Evolutionary conservation across 1,140 invertebrate genomes (phyloP).

Genomic region (Macrostomum lignano): DNA sequence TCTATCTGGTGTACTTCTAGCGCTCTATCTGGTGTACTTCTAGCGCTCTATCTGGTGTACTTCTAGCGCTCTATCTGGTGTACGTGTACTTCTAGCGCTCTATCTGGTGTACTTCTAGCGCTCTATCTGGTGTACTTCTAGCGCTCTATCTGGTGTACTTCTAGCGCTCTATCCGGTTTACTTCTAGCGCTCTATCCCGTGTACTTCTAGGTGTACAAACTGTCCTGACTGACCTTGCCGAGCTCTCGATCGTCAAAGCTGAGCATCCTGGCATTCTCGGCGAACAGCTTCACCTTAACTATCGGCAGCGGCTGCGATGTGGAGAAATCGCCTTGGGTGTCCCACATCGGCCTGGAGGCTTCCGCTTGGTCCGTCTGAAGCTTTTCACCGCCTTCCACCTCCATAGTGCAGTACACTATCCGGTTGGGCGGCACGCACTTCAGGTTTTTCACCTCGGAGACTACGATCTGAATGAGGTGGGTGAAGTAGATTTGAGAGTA

Average conservation of each 20-base stretch:
- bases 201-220: too few relatives aligned
- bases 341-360: slow-evolving; percentile 65
- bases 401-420: slow-evolving; percentile 99
- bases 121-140: too few relatives aligned
- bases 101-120: too few relatives aligned
- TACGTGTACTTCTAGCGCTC: too few relatives aligned
- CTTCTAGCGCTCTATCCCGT: too few relatives aligned
- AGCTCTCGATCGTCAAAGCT: slow-evolving; percentile 93
- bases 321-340: slow-evolving; percentile 72
- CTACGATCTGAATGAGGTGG: slow-evolving; percentile 73
- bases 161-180: too few relatives aligned
- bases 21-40: too few relatives aligned
- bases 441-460: slow-evolving; percentile 91
- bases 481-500: too few relatives aligned
- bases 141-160: too few relatives aligned
- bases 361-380: slow-evolving; percentile 95
- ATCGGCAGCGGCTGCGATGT: slow-evolving; percentile 79
- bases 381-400: slow-evolving; percentile 80
- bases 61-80: too few relatives aligned
- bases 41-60: too few relatives aligned
- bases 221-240: slow-evolving; percentile 43
- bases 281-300: slow-evolving; percentile 79
- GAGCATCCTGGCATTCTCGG: slow-evolving; percentile 80
- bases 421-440: slow-evolving; percentile 79
- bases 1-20: too few relatives aligned